Conservation (phyloP, 1,140 invertebrate genomes). For the Drosophila pachea region DNA sequence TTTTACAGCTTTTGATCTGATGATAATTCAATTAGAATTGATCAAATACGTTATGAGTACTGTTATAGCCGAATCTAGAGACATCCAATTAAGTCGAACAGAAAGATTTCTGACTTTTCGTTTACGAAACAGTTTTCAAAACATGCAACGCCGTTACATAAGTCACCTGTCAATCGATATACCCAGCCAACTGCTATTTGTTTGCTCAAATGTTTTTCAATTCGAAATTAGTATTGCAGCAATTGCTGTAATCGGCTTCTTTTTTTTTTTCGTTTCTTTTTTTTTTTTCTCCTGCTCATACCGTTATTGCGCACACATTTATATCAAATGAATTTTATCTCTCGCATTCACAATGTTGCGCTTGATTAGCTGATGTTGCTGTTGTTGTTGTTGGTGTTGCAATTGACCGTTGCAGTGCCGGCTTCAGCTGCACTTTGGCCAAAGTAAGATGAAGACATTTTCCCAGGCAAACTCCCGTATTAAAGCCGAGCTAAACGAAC, state of each 20-base stretch:
- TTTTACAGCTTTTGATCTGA: too few relatives aligned
- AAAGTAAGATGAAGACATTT: conserved; percentile 58
- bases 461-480: conserved; percentile 44
- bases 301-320: conserved; percentile 13
- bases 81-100: too few relatives aligned
- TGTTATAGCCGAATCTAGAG: too few relatives aligned
- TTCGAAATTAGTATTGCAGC: conserved; percentile 32
- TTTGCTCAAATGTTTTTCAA: conserved; percentile 14
- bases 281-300: background rate
- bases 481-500: background rate
- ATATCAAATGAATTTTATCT: conserved; percentile 41
- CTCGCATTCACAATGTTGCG: conserved; percentile 38
- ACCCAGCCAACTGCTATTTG: conserved; percentile 9
- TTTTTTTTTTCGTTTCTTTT: background rate
- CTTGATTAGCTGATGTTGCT: conserved; percentile 29
- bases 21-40: too few relatives aligned
- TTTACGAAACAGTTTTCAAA: too few relatives aligned
- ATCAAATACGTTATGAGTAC: too few relatives aligned
- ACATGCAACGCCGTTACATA: background rate
- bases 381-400: conserved; percentile 29
- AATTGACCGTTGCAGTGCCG: conserved; percentile 29
- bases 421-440: conserved; percentile 42
- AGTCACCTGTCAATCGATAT: conserved; percentile 12
- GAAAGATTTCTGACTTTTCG: too few relatives aligned
- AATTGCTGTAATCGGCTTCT: conserved; percentile 41